Base-by-base conservation (phyloP, 2,888 invertebrate species). In the Ptychoptera albimana region DNA sequence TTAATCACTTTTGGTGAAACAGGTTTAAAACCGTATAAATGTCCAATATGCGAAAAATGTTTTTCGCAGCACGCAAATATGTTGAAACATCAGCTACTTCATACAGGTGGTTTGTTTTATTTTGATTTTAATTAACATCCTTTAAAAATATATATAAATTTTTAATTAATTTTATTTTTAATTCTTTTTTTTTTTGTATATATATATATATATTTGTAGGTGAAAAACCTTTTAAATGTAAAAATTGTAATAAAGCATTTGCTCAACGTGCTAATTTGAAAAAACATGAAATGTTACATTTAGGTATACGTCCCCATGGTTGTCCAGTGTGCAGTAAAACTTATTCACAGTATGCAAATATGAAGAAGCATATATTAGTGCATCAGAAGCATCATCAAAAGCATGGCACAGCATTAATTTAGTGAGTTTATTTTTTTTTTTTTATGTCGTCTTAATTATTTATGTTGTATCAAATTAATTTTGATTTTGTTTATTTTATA, bases 221-320 rank as follows among this genome's bases (percentile, higher is more conserved):
- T 42, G 43, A 44, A 39, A 48, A 45, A 44, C 48, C 48, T 14
- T 48, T 48, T 23, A 41, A 48, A 36, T 48, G 48, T 23, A 41
- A 41, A 30, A 42, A 37, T 16, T 48, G 48, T 43, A 42, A 44
- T 16, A 48, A 48, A 39, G 43, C 40, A 42, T 49, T 49, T 42
- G 44, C 49, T 30, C 49, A 49, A 38, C 43, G 45, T 35, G 49
- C 47, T 29, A 49, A 49, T 47, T 42, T 49, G 37, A 46, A 43
- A 38, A 49, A 49, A 41, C 49, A 49, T 42, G 46, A 49, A 43
- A 46, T 46, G 45, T 45, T 46, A 23, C 49, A 49, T 42, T 44
- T 23, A 38, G 42, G 42, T 39, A 37, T 30, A 31, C 23, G 46
- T 13, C 47, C 47, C 10, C 45, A 44, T 38, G 43, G 42, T 8